Evolutionary conservation across 2,113 vertebrate species (phyloP), one percentile per base, ranked within the genome.

Genomic region (Stercorarius parasiticus): DNA sequence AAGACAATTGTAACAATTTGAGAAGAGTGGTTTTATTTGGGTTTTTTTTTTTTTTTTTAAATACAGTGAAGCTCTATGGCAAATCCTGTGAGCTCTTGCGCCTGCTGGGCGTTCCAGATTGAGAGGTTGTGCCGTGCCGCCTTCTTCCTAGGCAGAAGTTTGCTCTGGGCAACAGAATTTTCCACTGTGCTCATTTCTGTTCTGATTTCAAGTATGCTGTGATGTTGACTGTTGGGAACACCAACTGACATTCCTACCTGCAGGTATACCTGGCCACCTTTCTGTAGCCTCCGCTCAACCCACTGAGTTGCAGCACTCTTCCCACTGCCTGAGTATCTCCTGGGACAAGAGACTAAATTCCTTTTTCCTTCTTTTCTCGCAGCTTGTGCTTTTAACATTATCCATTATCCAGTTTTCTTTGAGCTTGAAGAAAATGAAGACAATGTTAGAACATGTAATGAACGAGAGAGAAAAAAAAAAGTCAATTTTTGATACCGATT

Each of bases 11-110:
- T 13, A 85, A 49, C 11, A 23, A 26, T 49, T 34, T 65, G 11
- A 15, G 15, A 34, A 30, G 25, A 45, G 32, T 26, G 5, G 7
- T 26, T 50, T 56, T 38, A 21, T 22, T 49, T 49, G 45, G 45
- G 12, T 52, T 14, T 25, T 27, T 27, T 52, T 27, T 52, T 15
- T 26, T 52, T 52, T 34, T 52, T 14, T 43, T 18, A 23, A 49
- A 15, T 21, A 11, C 22, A 15, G 26, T 18, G 17, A 8, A 52
- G 56, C 19, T 74, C n/a, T 11, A 13, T 22, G 18, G 50, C 8
- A 8, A 22, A 11, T 40, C 26, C 13, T 3, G 8, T 6, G 73
- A 70, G 36, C 30, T 29, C n/a, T 50, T 3, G 0, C 1, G 0
- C 42, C 18, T 36, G 47, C 42, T 21, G 69, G 49, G 20, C 8